Percentiles rank a stretch among this genome's conserved stretches.
Conservation (phyloP, 2,113 vertebrate species). For the Sceloporus undulatus region DNA sequence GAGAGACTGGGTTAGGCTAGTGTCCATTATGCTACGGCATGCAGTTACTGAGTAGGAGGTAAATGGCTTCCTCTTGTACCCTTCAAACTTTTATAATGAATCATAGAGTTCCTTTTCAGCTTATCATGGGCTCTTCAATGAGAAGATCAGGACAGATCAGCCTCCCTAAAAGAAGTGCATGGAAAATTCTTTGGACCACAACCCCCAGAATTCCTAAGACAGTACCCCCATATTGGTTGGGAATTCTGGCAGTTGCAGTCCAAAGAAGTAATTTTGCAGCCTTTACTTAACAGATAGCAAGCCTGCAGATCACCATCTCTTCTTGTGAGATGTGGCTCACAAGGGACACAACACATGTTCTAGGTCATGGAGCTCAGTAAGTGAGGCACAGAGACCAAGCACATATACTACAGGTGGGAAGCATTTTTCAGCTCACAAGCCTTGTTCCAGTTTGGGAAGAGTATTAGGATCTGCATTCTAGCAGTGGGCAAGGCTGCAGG, state of each 20-base stretch:
- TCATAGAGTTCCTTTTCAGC: background rate
- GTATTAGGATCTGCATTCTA: too few relatives aligned
- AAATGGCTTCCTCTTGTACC: background rate
- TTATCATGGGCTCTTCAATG: background rate
- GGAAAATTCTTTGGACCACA: background rate
- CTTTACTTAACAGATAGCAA: background rate
- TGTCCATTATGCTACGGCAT: too few relatives aligned
- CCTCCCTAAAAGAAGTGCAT: background rate
- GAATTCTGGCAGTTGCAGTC: background rate
- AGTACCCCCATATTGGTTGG: background rate
- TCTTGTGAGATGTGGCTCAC: background rate
- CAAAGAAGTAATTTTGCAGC: background rate
- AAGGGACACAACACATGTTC: background rate
- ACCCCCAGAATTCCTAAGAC: background rate
- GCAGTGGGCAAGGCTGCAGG: background rate
- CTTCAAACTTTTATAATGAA: background rate
- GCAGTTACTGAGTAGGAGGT: background rate
- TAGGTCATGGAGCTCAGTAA: background rate
- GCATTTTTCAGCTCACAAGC: background rate
- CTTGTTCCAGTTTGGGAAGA: background rate
- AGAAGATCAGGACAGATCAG: background rate
- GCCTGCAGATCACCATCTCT: background rate
- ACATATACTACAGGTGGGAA: background rate
- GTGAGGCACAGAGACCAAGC: background rate
- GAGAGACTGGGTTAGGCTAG: too few relatives aligned